Base-by-base conservation (phyloP, 2,113 vertebrate genomes). In the Ifrita kowaldi region DNA sequence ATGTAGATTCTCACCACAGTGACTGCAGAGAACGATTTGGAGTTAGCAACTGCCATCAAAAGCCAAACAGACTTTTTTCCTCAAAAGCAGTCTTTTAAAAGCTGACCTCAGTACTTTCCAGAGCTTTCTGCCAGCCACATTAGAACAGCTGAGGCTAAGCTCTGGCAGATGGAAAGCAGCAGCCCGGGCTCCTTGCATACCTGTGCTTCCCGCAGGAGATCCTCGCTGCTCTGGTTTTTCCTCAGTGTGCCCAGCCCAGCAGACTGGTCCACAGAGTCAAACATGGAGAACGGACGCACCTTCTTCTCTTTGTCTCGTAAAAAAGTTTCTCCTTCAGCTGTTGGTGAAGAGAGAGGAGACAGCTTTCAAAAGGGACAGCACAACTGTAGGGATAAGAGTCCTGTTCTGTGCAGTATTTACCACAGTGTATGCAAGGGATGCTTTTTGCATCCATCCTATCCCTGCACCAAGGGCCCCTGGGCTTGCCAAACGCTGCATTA, bases 221-320 rank as follows among this genome's bases (percentile, higher is more conserved):
- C 99, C 84, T 99, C 99, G 0, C 99, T 99, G 98, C 99, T 99
- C 98, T 99, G 99, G 97, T 99, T 99, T 71, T 99, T 99, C 62
- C 99, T 98, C 71, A 99, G 97, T 0, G 98, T 94, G 47, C 98
- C 96, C 6, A 98, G 81, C 26, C 92, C 97, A 9, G 97, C 89
- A 35, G 97, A 95, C 53, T 95, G 97, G 17, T 99, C 99, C 12
- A 98, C 98, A 1, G 99, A 97, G 93, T 99, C 99, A 83, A 99
- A 99, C 99, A 99, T 99, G 0, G 99, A 99, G 85, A 98, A 98
- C 0, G 99, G 99, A 20, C 99, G 99, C 9, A 98, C 98, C 81
- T 99, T 99, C 91, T 98, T 99, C 96, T 99, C 99, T 64, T 97
- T 98, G 62, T 98, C 93, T 52, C 98, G 98, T 91, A 99, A 97